These are phyloP conservation scores for Mantis religiosa DNA, from an alignment of 2,888 invertebrate genomes.

Conservation along the genomic window DNA sequence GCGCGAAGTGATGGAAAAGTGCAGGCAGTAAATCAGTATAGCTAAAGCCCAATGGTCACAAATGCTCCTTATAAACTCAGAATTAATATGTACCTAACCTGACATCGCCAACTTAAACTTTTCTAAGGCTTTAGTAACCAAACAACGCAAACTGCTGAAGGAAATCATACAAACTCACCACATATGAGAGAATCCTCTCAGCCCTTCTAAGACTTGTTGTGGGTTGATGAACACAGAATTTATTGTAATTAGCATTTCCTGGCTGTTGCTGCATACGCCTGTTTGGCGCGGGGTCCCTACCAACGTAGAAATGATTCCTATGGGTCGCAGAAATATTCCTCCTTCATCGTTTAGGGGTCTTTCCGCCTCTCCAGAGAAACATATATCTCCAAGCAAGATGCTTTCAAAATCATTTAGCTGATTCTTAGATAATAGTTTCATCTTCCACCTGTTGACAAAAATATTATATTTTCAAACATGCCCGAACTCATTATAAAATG, in stretches of 20 bases:
- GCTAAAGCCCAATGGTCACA: too few relatives aligned
- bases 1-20: too few relatives aligned
- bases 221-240: conserved; percentile 80
- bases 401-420: conserved; percentile 63
- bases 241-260: conserved; percentile 69
- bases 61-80: too few relatives aligned
- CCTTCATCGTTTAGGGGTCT: conserved; percentile 37
- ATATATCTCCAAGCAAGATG: too few relatives aligned
- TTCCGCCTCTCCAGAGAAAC: conserved; percentile 33
- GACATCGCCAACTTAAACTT: too few relatives aligned
- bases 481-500: background rate
- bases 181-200: conserved; percentile 86
- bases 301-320: conserved; percentile 76
- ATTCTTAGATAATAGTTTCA: conserved; percentile 64
- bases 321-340: conserved; percentile 53
- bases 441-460: conserved; percentile 61
- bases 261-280: conserved; percentile 64
- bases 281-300: conserved; percentile 88
- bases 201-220: conserved; percentile 78
- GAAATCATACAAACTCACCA: conserved; percentile 57
- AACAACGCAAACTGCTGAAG: background rate
- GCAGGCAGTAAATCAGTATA: too few relatives aligned
- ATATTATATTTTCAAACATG: background rate
- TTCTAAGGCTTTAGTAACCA: too few relatives aligned
- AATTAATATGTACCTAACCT: too few relatives aligned